Percentiles rank a stretch among this genome's conserved stretches.
Evolutionary conservation across 1,140 invertebrate species (phyloP).

Genomic region (Platorchestia sp.): DNA sequence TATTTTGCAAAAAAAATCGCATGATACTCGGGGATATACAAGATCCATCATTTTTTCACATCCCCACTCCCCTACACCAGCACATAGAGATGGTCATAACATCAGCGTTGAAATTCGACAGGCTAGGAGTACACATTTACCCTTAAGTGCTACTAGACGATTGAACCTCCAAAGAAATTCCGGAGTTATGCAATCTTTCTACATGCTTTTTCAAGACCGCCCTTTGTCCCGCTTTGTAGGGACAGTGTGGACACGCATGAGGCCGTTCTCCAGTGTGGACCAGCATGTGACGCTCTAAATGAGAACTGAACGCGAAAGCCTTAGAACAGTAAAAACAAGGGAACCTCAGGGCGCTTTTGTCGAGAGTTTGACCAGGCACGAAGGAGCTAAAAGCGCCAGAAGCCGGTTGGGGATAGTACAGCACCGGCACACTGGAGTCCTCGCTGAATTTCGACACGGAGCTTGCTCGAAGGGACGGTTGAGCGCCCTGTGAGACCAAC

Average conservation of each 20-base stretch:
- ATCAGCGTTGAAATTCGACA: not conserved
- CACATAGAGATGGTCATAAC: not conserved
- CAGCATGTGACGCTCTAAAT: constrained; percentile 61
- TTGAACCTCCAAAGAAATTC: not conserved
- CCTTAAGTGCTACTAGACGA: not conserved
- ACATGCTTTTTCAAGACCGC: constrained; percentile 65
- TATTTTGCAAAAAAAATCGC: not conserved
- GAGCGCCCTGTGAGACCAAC: constrained; percentile 41
- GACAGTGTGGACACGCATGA: constrained; percentile 61
- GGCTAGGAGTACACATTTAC: not conserved
- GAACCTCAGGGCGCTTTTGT: constrained; percentile 56
- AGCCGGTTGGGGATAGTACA: not conserved
- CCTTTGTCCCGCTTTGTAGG: constrained; percentile 67
- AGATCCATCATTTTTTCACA: not conserved
- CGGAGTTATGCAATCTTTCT: constrained; percentile 46
- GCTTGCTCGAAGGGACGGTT: constrained; percentile 25
- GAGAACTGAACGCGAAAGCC: constrained; percentile 67
- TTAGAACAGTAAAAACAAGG: constrained; percentile 69
- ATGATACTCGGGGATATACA: not conserved
- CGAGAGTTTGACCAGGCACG: constrained; percentile 7
- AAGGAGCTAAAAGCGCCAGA: not conserved
- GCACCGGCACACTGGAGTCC: not conserved
- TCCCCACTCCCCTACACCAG: too few relatives aligned
- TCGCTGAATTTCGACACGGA: not conserved
- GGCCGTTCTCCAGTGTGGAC: constrained; percentile 65